A percentile compares a stretch with the other conserved stretches of the same genome.
Evolutionary conservation across 2,888 invertebrate species (phyloP).

Genomic region (Drosophila kuntzei): DNA sequence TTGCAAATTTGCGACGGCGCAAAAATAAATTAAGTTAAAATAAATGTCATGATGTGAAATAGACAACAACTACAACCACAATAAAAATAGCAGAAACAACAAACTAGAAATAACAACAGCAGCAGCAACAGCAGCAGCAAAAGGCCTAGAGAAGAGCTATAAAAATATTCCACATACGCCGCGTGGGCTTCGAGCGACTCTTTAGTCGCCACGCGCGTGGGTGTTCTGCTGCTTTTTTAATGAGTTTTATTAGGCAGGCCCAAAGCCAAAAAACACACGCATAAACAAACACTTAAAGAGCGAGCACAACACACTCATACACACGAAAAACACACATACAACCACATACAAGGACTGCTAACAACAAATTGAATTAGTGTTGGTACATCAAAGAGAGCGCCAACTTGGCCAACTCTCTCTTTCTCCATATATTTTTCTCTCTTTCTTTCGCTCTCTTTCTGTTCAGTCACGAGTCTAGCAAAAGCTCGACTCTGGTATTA

Average conservation of each 20-base stretch:
- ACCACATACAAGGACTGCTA: constrained; percentile 8
- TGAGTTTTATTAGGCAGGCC: constrained; percentile 76
- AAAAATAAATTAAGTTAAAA: constrained; percentile 83
- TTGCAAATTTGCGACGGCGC: constrained; percentile 69
- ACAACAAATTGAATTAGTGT: constrained; percentile 73
- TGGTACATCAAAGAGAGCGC: constrained; percentile 49
- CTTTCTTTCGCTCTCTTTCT: constrained; percentile 17
- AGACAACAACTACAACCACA: constrained; percentile 34
- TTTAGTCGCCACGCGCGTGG: constrained; percentile 25
- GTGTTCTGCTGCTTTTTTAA: constrained; percentile 67
- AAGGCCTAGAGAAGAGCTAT: constrained; percentile 24
- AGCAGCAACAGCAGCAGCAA: constrained; percentile 2
- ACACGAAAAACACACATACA: constrained; percentile 3
- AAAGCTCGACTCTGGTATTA: constrained; percentile 76
- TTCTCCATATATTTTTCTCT: background rate
- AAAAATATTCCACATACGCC: constrained; percentile 67
- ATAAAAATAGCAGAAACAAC: background rate
- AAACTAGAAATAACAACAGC: constrained; percentile 12
- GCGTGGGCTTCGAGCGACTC: constrained; percentile 46
- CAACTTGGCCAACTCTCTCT: constrained; percentile 1
- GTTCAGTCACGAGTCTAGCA: constrained; percentile 54
- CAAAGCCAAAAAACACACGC: constrained; percentile 56
- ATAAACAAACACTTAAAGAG: constrained; percentile 81
- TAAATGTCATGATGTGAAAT: constrained; percentile 73
- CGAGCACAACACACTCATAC: constrained; percentile 26